Evolutionary conservation across 2,888 invertebrate genomes (phyloP).

Genomic region (Choreutis nemorana): DNA sequence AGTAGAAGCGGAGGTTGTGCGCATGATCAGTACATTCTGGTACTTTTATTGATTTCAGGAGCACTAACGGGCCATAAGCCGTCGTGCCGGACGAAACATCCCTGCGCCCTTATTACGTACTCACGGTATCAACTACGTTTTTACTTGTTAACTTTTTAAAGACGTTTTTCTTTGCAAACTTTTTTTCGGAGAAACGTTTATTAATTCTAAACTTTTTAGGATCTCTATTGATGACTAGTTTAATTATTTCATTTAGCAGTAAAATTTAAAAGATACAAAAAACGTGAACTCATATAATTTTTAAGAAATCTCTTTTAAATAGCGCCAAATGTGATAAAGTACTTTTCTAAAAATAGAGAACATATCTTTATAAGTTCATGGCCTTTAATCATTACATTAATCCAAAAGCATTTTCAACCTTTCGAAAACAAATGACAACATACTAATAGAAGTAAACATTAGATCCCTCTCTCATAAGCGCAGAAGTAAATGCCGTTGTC

Average conservation of each 20-base stretch:
- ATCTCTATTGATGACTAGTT: background rate
- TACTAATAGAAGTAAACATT: too few relatives aligned
- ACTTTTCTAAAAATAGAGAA: too few relatives aligned
- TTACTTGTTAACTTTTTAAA: constrained; percentile 57
- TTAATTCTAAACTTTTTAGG: constrained; percentile 1
- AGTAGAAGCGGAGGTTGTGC: constrained; percentile 42
- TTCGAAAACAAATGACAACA: constrained; percentile 38
- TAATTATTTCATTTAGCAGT: background rate
- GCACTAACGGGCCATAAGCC: constrained; percentile 70
- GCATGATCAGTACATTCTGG: constrained; percentile 67
- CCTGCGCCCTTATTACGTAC: constrained; percentile 60
- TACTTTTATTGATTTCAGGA: constrained; percentile 77
- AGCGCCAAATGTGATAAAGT: too few relatives aligned
- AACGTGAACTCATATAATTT: background rate
- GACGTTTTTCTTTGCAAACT: constrained; percentile 22
- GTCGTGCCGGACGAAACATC: constrained; percentile 58
- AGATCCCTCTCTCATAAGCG: too few relatives aligned
- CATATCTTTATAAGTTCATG: constrained; percentile 1
- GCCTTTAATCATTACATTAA: too few relatives aligned
- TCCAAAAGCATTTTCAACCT: too few relatives aligned
- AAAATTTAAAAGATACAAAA: background rate
- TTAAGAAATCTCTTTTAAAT: background rate
- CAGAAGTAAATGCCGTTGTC: constrained; percentile 27
- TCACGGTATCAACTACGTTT: constrained; percentile 47
- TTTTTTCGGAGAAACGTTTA: constrained; percentile 16